A percentile compares a stretch with the other conserved stretches of the same genome.
Evolutionary conservation across 1,140 invertebrate species (phyloP).

Genomic region (Drosophila seguyi): DNA sequence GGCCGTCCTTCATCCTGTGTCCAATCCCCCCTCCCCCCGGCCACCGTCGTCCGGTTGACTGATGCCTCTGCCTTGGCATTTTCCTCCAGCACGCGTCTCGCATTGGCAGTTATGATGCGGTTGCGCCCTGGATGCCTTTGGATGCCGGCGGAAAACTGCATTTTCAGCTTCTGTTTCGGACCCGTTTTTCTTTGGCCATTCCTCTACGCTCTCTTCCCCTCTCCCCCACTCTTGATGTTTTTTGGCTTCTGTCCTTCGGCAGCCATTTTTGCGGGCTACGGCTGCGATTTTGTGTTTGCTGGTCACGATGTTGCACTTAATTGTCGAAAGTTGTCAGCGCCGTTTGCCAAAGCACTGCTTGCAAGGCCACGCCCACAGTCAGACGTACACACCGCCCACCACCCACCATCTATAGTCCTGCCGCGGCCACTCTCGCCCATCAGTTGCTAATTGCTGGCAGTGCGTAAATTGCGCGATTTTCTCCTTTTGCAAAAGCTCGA

Average conservation of each 20-base stretch:
- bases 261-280: slow-evolving; percentile 31
- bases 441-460: slow-evolving; percentile 50
- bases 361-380: no score
- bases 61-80: slow-evolving; percentile 26
- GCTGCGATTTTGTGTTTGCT: slow-evolving; percentile 54
- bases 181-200: slow-evolving; percentile 10
- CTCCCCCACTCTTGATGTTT: neutral
- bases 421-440: slow-evolving; percentile 21
- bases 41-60: neutral
- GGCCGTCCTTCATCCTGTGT: no score
- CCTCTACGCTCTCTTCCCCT: no score
- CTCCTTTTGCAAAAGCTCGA: slow-evolving; percentile 12
- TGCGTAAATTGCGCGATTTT: slow-evolving; percentile 54
- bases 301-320: slow-evolving; percentile 66
- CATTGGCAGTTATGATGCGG: slow-evolving; percentile 53
- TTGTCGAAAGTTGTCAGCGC: slow-evolving; percentile 56
- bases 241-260: slow-evolving; percentile 7
- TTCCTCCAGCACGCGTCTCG: slow-evolving; percentile 27
- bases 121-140: slow-evolving; percentile 30
- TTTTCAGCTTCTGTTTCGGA: slow-evolving; percentile 25
- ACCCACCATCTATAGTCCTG: neutral
- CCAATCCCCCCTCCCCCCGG: no score
- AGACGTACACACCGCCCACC: neutral
- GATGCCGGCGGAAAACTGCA: slow-evolving; percentile 30
- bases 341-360: no score